phyloP scores from a whole-genome alignment of 2,113 vertebrate genomes.

The Trochalopteron elliotii region DNA sequence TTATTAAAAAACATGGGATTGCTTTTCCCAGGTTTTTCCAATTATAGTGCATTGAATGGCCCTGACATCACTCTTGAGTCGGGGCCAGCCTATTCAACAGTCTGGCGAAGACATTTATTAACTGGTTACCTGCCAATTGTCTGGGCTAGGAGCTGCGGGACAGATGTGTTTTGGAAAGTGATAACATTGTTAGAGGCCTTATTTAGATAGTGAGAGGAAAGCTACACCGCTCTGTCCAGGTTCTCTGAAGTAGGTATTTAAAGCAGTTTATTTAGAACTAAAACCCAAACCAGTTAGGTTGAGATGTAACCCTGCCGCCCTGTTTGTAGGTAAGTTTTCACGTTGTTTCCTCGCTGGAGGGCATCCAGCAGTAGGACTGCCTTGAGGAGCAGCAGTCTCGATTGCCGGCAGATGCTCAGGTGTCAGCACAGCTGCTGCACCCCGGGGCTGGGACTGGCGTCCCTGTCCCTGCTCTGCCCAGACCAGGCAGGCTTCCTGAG shows the following conservation, averaged over 20 bases:
- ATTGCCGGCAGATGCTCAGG: background rate
- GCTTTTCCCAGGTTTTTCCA: constrained; percentile 83
- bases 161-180: constrained; percentile 79
- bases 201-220: constrained; percentile 58
- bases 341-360: background rate
- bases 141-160: constrained; percentile 73
- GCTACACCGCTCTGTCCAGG: background rate
- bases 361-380: background rate
- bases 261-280: background rate
- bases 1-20: constrained; percentile 60
- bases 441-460: accelerated
- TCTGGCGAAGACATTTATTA: constrained; percentile 79
- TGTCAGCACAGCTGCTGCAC: background rate
- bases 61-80: constrained; percentile 87
- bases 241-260: constrained; percentile 41
- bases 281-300: background rate
- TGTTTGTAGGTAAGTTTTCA: background rate
- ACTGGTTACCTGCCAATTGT: constrained; percentile 83
- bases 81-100: constrained; percentile 79
- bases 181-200: constrained; percentile 75
- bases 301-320: background rate
- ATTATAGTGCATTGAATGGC: constrained; percentile 79
- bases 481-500: background rate
- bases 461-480: accelerated
- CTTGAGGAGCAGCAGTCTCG: background rate